These are phyloP conservation scores for Scarus forsteni DNA, from an alignment of 2,797 vertebrate genomes.

Conservation along the genomic window DNA sequence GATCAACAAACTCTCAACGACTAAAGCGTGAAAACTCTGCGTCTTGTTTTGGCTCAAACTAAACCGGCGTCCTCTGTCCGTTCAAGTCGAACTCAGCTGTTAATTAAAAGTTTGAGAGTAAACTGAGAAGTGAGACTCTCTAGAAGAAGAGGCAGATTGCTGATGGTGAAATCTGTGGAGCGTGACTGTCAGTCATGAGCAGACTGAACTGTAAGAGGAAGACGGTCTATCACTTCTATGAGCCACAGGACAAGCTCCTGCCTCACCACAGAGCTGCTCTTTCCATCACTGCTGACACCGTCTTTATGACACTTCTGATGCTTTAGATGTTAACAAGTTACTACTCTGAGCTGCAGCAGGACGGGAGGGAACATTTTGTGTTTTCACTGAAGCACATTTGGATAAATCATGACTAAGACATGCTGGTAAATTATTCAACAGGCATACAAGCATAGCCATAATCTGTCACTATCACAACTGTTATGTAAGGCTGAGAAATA, in stretches of 20 bases:
- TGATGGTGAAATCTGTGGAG: conserved; percentile 57
- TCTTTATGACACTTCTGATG: conserved; percentile 52
- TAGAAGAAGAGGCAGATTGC: conserved; percentile 30
- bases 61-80: conserved; percentile 8
- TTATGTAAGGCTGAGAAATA: background rate
- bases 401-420: conserved; percentile 43
- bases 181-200: conserved; percentile 59
- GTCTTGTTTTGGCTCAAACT: conserved; percentile 15
- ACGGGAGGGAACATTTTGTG: conserved; percentile 8
- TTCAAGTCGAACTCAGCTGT: conserved; percentile 13
- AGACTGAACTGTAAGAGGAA: conserved; percentile 41
- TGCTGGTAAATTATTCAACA: conserved; percentile 50
- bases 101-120: conserved; percentile 31
- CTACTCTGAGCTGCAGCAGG: conserved; percentile 10
- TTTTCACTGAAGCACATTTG: conserved; percentile 41
- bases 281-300: conserved; percentile 35
- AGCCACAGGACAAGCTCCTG: conserved; percentile 56
- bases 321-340: conserved; percentile 46
- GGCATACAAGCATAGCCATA: conserved; percentile 28
- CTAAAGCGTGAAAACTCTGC: conserved; percentile 12
- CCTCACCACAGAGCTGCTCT: conserved; percentile 29
- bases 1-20: too few species aligned
- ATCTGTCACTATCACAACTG: conserved; percentile 32
- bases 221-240: conserved; percentile 56
- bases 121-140: conserved; percentile 43